Percentiles rank a stretch among this genome's conserved stretches.
Evolutionary conservation across 2,888 invertebrate species (phyloP).

Genomic region (Byasa hedistus): DNA sequence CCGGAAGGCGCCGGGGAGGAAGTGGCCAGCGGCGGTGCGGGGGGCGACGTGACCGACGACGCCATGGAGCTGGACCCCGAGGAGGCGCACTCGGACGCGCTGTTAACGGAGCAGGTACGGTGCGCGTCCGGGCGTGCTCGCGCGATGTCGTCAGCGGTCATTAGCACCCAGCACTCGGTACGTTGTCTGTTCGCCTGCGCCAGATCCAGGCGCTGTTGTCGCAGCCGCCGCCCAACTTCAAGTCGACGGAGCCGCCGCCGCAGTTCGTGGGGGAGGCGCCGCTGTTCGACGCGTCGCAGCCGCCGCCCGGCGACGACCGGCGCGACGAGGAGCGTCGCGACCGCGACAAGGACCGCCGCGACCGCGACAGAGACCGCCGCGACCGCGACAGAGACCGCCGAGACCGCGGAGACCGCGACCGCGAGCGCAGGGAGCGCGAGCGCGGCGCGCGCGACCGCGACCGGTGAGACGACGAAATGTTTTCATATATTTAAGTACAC

Average conservation of each 20-base stretch:
- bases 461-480: conserved; percentile 23
- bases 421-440: conserved; percentile 36
- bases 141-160: not conserved
- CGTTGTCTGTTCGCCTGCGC: not conserved
- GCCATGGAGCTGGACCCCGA: conserved; percentile 90
- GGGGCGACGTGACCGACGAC: conserved; percentile 77
- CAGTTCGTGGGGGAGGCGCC: conserved; percentile 56
- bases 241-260: conserved; percentile 67
- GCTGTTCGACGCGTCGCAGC: conserved; percentile 52
- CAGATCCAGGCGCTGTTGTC: conserved; percentile 79
- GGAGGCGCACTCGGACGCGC: conserved; percentile 52
- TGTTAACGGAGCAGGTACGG: conserved; percentile 61
- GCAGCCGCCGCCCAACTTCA: conserved; percentile 74
- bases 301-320: conserved; percentile 48
- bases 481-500: not conserved
- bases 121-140: not conserved
- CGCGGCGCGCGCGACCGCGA: conserved; percentile 32
- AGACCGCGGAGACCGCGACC: conserved; percentile 35
- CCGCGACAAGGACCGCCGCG: conserved; percentile 53
- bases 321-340: conserved; percentile 52
- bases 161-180: not conserved
- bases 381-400: conserved; percentile 51
- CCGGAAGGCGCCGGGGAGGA: not conserved
- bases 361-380: conserved; percentile 51
- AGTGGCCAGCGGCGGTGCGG: not conserved